These are phyloP conservation scores for Rosalia funebris DNA, from an alignment of 2,888 invertebrate species.

Conservation along the genomic window DNA sequence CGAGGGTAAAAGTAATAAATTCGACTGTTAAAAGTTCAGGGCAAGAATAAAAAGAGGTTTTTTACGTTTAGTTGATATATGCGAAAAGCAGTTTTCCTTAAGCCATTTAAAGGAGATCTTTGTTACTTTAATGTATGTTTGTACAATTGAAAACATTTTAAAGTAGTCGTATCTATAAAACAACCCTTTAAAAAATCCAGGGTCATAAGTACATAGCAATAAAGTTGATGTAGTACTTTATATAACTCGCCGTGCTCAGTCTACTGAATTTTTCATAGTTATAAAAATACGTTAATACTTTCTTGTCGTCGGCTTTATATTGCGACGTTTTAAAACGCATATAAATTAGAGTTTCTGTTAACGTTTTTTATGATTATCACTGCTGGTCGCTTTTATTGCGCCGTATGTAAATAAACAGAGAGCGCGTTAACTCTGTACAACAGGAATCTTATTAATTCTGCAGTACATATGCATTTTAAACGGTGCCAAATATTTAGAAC, in stretches of 20 bases:
- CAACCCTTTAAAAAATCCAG: constrained; percentile 46
- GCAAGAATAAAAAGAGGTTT: constrained; percentile 43
- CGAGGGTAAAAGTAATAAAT: constrained; percentile 36
- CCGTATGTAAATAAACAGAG: not conserved
- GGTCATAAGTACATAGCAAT: constrained; percentile 43
- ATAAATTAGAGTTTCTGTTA: constrained; percentile 20
- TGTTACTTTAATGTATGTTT: constrained; percentile 51
- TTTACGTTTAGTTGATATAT: constrained; percentile 48
- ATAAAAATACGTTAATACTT: constrained; percentile 29
- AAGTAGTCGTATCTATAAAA: constrained; percentile 47
- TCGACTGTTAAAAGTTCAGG: constrained; percentile 42
- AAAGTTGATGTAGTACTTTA: constrained; percentile 41
- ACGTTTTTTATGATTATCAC: constrained; percentile 9
- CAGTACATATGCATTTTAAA: constrained; percentile 14
- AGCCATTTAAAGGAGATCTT: constrained; percentile 48
- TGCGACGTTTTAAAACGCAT: constrained; percentile 21
- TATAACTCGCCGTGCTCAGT: constrained; percentile 31
- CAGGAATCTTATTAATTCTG: constrained; percentile 16
- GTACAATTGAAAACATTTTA: constrained; percentile 50
- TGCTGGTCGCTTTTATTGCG: constrained; percentile 2
- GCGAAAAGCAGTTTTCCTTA: constrained; percentile 48
- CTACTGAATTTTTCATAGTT: constrained; percentile 34
- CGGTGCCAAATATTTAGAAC: too few relatives aligned
- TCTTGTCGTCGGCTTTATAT: constrained; percentile 21
- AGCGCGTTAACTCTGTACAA: constrained; percentile 2